Evolutionary conservation across 2,797 vertebrate species (phyloP), one percentile per base, ranked within the genome.

Genomic region (Nasua narica): DNA sequence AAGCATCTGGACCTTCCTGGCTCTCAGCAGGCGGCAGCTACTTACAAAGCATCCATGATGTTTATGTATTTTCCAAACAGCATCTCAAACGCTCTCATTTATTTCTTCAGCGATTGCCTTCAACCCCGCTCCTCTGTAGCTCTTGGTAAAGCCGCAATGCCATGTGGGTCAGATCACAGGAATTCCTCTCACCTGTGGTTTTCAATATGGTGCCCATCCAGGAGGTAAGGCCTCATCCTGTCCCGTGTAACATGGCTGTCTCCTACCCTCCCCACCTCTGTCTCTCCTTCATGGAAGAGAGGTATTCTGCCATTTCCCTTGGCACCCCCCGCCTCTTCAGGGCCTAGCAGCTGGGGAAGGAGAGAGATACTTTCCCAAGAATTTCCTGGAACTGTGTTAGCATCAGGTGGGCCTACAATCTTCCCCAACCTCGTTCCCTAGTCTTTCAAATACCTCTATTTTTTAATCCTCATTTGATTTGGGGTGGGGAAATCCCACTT

Each of bases 181-280:
- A 40, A 18, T 56, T 40, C 60, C 14, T 10, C 8, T 74, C 14
- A 14, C 32, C 25, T 72, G 43, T 1, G 2, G 5, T 4, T 40
- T 29, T 29, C n/a, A 40, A 13, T 27, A 18, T 19, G 29, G 32
- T 3, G 3, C 43, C 43, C 4, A 3, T 13, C 32, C 2, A 12
- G 18, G 3, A 4, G 2, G 10, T 10, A 15, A 35, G 5, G 9
- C 14, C 67, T 35, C 11, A 3, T 40, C 21, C 25, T 3, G 1
- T 23, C 15, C 69, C 7, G 4, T 67, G n/a, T 46, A 21, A 62
- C 32, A 11, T 40, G 54, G 14, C 10, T 0, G 32, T 46, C 27
- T 54, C 29, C 77, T 35, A 8, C 48, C 23, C 7, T 32, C 25
- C 11, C 37, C 4, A 2, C 25, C 11, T 56, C 1, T 21, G 14